phyloP scores from a whole-genome alignment of 2,797 vertebrate species.

The Mycteria americana region DNA sequence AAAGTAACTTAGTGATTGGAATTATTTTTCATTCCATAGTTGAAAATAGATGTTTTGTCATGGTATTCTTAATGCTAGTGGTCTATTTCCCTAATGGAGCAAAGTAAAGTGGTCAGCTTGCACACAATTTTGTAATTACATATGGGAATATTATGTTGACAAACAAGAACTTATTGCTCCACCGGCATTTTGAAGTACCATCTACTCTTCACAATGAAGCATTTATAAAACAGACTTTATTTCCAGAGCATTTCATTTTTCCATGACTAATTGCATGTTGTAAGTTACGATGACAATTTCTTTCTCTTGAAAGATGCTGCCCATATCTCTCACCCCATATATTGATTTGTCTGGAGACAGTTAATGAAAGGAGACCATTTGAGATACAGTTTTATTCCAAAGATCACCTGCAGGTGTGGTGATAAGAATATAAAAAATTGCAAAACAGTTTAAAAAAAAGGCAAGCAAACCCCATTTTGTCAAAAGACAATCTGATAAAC shows the following conservation, averaged over 20 bases:
- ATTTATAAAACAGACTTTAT: background rate
- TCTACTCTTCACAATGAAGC: constrained; percentile 2
- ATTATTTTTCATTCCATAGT: background rate
- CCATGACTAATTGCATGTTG: constrained; percentile 28
- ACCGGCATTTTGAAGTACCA: constrained; percentile 15
- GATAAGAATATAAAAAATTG: background rate
- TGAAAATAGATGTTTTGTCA: background rate
- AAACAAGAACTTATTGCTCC: constrained; percentile 29
- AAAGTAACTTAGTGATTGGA: background rate
- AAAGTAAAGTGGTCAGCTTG: constrained; percentile 25
- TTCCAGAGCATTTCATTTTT: constrained; percentile 36
- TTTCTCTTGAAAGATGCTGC: constrained; percentile 22
- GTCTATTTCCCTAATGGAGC: constrained; percentile 34
- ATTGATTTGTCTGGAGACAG: constrained; percentile 1
- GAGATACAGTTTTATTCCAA: background rate
- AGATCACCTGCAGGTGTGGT: background rate
- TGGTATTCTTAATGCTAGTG: background rate
- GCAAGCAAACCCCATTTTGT: background rate
- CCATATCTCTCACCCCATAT: background rate
- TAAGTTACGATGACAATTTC: background rate
- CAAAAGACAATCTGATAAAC: background rate
- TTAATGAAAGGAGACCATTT: background rate
- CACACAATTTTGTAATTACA: constrained; percentile 24
- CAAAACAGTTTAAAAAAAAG: background rate
- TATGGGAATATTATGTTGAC: constrained; percentile 48